phyloP scores from a whole-genome alignment of 2,797 vertebrate genomes.

The Smutsia temminckii region DNA sequence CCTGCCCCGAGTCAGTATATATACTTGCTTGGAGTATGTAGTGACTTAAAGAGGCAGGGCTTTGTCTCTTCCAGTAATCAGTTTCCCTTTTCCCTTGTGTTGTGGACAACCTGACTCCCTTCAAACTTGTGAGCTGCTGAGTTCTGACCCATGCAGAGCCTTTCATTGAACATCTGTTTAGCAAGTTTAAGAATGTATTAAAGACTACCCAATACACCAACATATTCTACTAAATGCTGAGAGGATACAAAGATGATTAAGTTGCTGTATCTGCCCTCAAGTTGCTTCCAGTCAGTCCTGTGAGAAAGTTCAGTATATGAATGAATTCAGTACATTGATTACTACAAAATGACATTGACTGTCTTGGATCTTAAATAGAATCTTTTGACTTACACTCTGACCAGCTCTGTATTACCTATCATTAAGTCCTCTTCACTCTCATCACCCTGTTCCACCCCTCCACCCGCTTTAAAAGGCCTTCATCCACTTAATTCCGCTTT shows the following conservation, averaged over 20 bases:
- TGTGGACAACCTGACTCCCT: background rate
- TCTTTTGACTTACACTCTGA: background rate
- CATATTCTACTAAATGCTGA: background rate
- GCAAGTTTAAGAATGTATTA: background rate
- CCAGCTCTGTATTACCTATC: background rate
- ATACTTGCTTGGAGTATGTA: background rate
- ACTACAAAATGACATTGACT: background rate
- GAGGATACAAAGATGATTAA: background rate
- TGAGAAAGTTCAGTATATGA: background rate
- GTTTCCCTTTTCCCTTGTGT: background rate
- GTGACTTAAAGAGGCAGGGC: background rate
- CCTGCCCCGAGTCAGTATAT: background rate
- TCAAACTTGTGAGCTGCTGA: background rate
- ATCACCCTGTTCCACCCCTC: background rate
- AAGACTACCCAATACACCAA: background rate
- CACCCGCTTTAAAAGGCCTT: background rate
- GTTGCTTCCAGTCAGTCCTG: background rate
- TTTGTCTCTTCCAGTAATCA: background rate
- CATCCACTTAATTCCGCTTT: background rate
- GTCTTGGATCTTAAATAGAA: background rate
- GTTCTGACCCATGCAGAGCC: slow-evolving; percentile 32
- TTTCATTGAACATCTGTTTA: background rate
- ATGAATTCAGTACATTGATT: background rate
- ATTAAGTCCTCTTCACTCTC: background rate
- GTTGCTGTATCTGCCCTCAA: background rate